Base-by-base conservation (phyloP, 2,113 vertebrate genomes). In the Nibea albiflora region DNA sequence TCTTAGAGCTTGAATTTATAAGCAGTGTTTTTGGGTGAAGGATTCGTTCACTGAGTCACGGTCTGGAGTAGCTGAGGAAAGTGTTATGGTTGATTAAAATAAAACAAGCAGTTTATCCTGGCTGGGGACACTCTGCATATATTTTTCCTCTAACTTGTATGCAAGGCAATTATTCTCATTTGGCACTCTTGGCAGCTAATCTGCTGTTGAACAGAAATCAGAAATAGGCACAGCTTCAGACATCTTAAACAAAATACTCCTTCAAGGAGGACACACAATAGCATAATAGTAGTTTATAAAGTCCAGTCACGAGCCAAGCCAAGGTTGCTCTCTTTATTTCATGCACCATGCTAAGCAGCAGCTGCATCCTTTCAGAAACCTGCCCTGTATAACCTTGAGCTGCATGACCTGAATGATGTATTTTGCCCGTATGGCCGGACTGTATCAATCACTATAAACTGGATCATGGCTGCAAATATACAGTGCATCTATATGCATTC, bases 381-480 rank as follows among this genome's bases (percentile, higher is more conserved):
- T 70, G 56, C 0, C 72, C 68, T 54, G 61, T 47, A 69, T 24
- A 88, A 88, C 57, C 71, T 84, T 80, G 6, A 77, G 67, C 15
- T 60, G 50, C 16, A 65, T 78, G 79, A 52, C 64, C 63, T 82
- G 67, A 28, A 67, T 81, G 24, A 60, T 66, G 50, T 57, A 84
- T 80, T 39, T 75, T 61, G 26, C 67, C 58, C 52, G 7, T 64
- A 69, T 46, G 15, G 15, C 2, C 50, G 10, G 39, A 73, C 56
- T 65, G 19, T 50, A 79, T 81, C 28, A 77, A 76, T 35, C 79
- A 88, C 44, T 22, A 20, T 80, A 57, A 78, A 72, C n/a, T 5
- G 12, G 31, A 76, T 76, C 39, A 77, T 22, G 50, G 44, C 28
- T 26, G 44, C 62, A 76, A 10, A 57, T 67, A 0, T 50, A 65